Percentiles rank a stretch among this genome's conserved stretches.
Evolutionary conservation across 2,888 invertebrate species (phyloP).

Genomic region (Habrosyne pyritoides): DNA sequence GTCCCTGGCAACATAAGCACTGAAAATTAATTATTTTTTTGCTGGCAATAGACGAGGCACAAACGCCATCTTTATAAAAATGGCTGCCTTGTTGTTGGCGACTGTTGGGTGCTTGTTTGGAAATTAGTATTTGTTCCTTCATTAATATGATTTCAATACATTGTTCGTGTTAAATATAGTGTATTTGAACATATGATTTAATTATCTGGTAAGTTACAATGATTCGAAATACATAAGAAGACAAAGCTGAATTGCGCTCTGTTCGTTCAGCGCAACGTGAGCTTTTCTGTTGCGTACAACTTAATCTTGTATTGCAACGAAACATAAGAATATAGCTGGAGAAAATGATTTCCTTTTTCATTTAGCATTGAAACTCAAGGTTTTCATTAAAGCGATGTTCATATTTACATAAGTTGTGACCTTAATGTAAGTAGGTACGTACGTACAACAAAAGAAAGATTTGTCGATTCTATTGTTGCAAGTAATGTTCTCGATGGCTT

Average conservation of each 20-base stretch:
- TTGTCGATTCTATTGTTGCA: constrained; percentile 43
- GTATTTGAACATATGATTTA: constrained; percentile 44
- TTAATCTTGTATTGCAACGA: constrained; percentile 23
- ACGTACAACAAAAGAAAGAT: constrained; percentile 57
- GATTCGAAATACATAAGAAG: constrained; percentile 17
- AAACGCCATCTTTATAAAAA: constrained; percentile 70
- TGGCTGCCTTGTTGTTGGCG: constrained; percentile 82
- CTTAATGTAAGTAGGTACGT: constrained; percentile 41
- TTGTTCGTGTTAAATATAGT: constrained; percentile 48
- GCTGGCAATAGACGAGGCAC: constrained; percentile 38
- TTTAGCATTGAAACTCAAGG: constrained; percentile 17
- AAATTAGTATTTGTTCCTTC: constrained; percentile 75
- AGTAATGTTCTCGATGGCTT: constrained; percentile 40
- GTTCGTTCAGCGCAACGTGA: constrained; percentile 67
- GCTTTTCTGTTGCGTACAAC: constrained; percentile 41
- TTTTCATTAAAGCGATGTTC: constrained; percentile 14
- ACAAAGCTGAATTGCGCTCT: constrained; percentile 34
- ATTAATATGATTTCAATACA: constrained; percentile 61
- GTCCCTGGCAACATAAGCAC: constrained; percentile 16
- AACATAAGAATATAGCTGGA: constrained; percentile 16
- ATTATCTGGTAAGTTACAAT: constrained; percentile 58
- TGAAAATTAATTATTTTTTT: not conserved
- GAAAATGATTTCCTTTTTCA: constrained; percentile 6
- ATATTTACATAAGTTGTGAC: constrained; percentile 57
- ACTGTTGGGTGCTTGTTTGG: constrained; percentile 79